Conservation (phyloP, 2,888 invertebrate species). For the Poecilobothrus nobilitatus region DNA sequence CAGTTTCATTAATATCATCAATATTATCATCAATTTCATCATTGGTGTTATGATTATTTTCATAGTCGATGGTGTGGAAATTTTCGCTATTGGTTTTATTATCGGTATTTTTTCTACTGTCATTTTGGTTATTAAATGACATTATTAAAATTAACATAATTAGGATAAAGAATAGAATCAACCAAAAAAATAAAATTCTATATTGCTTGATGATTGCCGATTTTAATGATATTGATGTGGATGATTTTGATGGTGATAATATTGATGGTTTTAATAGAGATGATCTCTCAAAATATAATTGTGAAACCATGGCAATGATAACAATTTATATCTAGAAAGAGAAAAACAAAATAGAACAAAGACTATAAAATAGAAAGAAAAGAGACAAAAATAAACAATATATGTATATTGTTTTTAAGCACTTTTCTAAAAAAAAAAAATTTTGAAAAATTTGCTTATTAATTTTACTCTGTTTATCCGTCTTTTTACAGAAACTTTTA, state of each 20-base stretch:
- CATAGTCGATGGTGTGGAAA: neutral
- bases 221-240: neutral
- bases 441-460: too few species aligned
- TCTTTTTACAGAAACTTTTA: too few species aligned
- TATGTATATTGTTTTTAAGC: too few species aligned
- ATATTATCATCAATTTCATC: neutral
- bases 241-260: too few species aligned
- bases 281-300: neutral
- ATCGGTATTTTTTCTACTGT: neutral
- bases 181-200: neutral
- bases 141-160: slow-evolving; percentile 4
- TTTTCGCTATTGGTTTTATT: neutral
- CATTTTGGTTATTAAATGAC: slow-evolving; percentile 6
- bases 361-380: neutral
- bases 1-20: neutral
- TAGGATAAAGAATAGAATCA: neutral
- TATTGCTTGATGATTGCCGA: neutral
- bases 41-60: neutral
- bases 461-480: too few species aligned
- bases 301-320: neutral
- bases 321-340: neutral
- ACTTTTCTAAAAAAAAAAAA: too few species aligned
- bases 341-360: neutral
- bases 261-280: neutral
- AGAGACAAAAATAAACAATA: too few species aligned